phyloP scores from a whole-genome alignment of 2,113 vertebrate genomes.

The Anseranas semipalmata region DNA sequence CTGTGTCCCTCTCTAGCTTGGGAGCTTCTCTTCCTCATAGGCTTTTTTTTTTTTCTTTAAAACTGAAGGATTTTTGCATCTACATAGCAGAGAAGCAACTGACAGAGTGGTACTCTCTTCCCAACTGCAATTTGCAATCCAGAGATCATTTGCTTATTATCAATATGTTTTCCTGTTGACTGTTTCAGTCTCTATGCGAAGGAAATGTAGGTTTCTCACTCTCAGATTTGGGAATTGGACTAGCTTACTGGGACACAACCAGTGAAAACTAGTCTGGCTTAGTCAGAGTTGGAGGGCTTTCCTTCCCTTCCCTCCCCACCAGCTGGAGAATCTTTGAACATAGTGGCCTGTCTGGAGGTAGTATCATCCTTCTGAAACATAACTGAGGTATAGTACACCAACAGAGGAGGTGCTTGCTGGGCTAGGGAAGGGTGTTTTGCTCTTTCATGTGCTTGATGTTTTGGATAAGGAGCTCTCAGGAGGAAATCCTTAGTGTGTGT shows the following conservation, averaged over 20 bases:
- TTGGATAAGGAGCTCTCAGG: neutral
- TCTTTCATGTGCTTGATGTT: neutral
- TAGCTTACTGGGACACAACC: neutral
- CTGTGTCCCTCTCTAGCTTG: neutral
- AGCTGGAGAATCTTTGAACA: neutral
- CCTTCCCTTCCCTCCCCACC: neutral
- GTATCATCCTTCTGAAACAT: neutral
- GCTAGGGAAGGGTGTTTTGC: neutral
- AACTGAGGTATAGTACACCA: neutral
- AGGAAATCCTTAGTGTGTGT: neutral
- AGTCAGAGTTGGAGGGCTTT: neutral
- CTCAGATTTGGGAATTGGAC: neutral
- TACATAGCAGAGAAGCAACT: neutral
- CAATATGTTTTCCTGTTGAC: neutral
- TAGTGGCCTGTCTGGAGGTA: neutral
- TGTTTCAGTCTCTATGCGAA: neutral
- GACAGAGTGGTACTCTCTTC: neutral
- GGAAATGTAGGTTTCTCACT: neutral
- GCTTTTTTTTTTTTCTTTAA: neutral
- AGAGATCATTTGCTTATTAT: neutral
- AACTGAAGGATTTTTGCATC: neutral
- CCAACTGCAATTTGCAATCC: neutral
- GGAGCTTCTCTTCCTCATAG: neutral
- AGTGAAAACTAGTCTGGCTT: neutral
- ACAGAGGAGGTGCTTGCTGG: neutral